Base-by-base conservation (phyloP, 2,113 vertebrate species). In the Nibea coibor region DNA sequence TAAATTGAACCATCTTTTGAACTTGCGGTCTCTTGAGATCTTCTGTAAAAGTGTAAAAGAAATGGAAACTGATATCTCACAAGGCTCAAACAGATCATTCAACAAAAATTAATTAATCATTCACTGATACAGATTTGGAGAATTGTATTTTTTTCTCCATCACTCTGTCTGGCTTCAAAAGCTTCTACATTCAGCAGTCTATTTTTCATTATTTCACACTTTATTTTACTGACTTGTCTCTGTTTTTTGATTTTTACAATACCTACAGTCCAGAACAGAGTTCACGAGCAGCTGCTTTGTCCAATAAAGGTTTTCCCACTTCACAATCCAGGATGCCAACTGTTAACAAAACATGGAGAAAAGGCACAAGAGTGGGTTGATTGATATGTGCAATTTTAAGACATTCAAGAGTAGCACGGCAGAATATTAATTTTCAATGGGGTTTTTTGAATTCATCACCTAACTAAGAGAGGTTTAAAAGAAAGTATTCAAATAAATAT, bases 1-100 rank as follows among this genome's bases (percentile, higher is more conserved):
- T 83, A 93, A 90, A 93, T 86, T 90, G 91, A 93, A 89, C 89
- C n/a, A 83, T 91, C 90, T 90, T 94, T 94, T 94, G 91, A 94
- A 93, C 88, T 71, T 53, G 76, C 66, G 35, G 78, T 91, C 91
- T 91, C 91, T 84, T 85, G 92, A 94, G 91, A 94, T 88, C 85
- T 80, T 88, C 80, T 85, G 80, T 84, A 89, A 88, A 86, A 90
- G 81, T 82, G 84, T 75, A 76, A 81, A 88, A 89, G 80, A 86
- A 93, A 90, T 90, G 86, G 84, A 75, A 87, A 91, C 64, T 88
- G 90, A 93, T 93, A 94, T 91, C 91, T 92, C 83, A 80, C 80
- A 87, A 87, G 87, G 73, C 84, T 85, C 66, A 63, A 91, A 88
- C 88, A 90, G 89, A 92, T 92, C 91, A 89, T 91, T 91, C 81